Evolutionary conservation across 2,797 vertebrate species (phyloP).

Genomic region (Mus caroli): DNA sequence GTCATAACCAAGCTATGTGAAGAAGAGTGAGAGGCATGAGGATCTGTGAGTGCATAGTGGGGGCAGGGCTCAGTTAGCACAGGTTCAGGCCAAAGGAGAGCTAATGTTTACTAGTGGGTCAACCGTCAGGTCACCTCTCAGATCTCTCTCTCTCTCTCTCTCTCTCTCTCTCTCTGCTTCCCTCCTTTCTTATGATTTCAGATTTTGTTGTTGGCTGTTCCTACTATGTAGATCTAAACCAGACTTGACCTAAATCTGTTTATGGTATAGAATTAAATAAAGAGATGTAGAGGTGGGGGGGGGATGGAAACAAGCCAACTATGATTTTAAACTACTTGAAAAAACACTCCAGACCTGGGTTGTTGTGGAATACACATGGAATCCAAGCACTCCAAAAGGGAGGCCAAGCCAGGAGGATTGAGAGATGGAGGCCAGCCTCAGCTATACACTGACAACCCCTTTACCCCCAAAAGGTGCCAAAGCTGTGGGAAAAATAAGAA

Average conservation of each 20-base stretch:
- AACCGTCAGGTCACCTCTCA: neutral
- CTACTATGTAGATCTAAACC: too few species aligned
- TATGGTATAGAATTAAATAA: neutral
- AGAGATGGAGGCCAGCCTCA: neutral
- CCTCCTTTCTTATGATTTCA: too few species aligned
- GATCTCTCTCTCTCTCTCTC: neutral
- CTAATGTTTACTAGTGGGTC: slow-evolving; percentile 28
- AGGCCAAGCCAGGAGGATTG: neutral
- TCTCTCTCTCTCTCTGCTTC: too few species aligned
- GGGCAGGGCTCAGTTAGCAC: neutral
- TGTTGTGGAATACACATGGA: neutral
- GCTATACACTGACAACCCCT: neutral
- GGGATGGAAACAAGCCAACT: neutral
- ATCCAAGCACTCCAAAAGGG: neutral
- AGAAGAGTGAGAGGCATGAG: neutral
- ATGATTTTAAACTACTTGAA: slow-evolving; percentile 30
- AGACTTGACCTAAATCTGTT: slow-evolving; percentile 7
- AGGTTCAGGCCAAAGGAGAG: neutral
- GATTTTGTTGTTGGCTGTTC: too few species aligned
- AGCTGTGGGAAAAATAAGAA: neutral
- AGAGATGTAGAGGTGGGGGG: neutral
- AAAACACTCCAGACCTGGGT: neutral
- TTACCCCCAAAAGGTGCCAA: neutral
- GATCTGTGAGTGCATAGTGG: neutral
- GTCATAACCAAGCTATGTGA: neutral